Evolutionary conservation across 2,797 vertebrate species (phyloP).

Genomic region (Premnoplex brunnescens): DNA sequence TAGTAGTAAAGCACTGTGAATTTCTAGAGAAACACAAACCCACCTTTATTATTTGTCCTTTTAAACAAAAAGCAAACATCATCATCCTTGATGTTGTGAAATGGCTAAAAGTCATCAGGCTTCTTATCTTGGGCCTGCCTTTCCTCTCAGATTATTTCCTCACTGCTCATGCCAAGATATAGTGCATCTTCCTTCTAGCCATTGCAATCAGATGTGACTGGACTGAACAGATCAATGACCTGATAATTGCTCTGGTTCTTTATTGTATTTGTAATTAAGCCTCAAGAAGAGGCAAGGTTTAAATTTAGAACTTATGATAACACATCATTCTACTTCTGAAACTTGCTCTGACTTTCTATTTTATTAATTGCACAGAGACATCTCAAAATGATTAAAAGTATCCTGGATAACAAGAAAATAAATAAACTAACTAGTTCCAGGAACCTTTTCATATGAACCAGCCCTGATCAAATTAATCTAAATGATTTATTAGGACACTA

Average conservation of each 20-base stretch:
- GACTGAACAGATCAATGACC: background rate
- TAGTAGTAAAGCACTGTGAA: background rate
- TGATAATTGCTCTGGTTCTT: background rate
- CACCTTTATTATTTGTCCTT: background rate
- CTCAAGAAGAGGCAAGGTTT: background rate
- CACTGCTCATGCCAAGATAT: background rate
- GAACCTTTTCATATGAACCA: background rate
- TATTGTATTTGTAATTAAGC: background rate
- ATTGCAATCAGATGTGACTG: background rate
- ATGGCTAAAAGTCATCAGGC: background rate
- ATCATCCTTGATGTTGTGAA: background rate
- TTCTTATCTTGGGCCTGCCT: background rate
- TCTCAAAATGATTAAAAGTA: background rate
- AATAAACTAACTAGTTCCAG: background rate
- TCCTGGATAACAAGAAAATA: background rate
- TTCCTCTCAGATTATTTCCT: background rate
- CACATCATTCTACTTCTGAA: background rate
- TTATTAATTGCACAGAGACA: background rate
- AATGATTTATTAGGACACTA: background rate
- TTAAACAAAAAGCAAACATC: background rate
- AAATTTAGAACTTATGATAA: background rate
- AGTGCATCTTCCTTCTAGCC: background rate
- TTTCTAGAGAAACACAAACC: background rate
- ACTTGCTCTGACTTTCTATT: background rate
- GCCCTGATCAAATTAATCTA: background rate